phyloP scores from a whole-genome alignment of 2,888 invertebrate species.

The Penaeus monodon region DNA sequence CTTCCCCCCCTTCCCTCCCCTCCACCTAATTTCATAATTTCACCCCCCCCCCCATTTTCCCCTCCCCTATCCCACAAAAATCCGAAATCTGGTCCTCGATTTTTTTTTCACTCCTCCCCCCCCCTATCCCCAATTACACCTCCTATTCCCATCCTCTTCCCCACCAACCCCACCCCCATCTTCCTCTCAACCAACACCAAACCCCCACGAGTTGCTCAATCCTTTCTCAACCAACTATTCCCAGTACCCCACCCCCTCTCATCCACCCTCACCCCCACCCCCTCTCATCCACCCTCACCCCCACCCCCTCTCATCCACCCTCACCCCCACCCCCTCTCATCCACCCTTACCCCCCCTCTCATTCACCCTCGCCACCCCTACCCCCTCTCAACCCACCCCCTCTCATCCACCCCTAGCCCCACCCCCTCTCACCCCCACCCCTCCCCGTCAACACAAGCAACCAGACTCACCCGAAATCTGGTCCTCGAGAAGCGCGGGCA shows the following conservation, averaged over 20 bases:
- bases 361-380: not conserved
- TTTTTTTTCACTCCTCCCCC: too few species aligned
- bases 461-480: constrained; percentile 26
- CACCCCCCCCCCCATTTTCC: too few species aligned
- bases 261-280: not conserved
- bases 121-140: too few species aligned
- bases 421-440: not conserved
- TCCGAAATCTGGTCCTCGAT: too few species aligned
- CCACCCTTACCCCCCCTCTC: not conserved
- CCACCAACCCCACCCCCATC: too few species aligned
- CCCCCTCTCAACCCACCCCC: not conserved
- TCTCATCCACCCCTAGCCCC: not conserved
- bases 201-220: too few species aligned
- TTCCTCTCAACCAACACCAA: too few species aligned
- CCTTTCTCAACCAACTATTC: too few species aligned
- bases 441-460: not conserved
- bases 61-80: too few species aligned
- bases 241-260: not conserved
- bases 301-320: not conserved
- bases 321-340: not conserved
- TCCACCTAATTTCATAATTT: too few species aligned
- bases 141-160: fast-evolving
- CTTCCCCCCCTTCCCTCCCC: too few species aligned
- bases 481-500: constrained; percentile 41
- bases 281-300: not conserved